Evolutionary conservation across 1,140 invertebrate genomes (phyloP).

Genomic region (Reticulitermes speratus): DNA sequence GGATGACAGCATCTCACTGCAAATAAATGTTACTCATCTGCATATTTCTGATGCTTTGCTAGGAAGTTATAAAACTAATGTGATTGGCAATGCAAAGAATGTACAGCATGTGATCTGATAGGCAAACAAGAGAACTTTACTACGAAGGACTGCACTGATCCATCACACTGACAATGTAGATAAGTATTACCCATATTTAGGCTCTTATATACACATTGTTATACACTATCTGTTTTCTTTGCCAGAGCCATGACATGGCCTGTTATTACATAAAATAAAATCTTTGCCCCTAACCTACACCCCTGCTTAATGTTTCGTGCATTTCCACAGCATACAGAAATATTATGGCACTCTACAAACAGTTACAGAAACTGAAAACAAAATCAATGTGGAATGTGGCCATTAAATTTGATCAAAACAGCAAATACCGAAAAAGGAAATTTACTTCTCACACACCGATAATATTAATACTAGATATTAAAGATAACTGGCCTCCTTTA

Average conservation of each 20-base stretch:
- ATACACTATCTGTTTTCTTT: conserved; percentile 32
- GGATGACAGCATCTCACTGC: neutral
- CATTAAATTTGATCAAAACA: conserved; percentile 31
- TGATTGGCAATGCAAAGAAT: conserved; percentile 37
- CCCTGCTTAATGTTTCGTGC: conserved; percentile 41
- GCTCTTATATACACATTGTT: conserved; percentile 25
- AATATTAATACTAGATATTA: conserved; percentile 36
- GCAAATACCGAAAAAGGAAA: conserved; percentile 30
- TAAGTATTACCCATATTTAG: conserved; percentile 18
- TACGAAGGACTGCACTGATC: conserved; percentile 19
- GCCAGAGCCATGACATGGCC: conserved; percentile 24
- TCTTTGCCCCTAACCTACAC: conserved; percentile 38
- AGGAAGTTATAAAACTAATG: conserved; percentile 30
- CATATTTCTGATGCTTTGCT: neutral
- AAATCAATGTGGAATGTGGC: conserved; percentile 38
- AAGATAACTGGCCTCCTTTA: conserved; percentile 31
- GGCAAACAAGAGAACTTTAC: neutral
- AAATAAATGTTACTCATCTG: conserved; percentile 28
- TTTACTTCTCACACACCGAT: conserved; percentile 33
- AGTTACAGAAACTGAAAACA: conserved; percentile 34
- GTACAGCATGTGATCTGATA: conserved; percentile 25
- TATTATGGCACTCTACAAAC: conserved; percentile 37
- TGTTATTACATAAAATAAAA: conserved; percentile 32
- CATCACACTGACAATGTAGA: conserved; percentile 23
- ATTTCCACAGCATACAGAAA: conserved; percentile 40